A percentile compares a stretch with the other conserved stretches of the same genome.
phyloP scores from a whole-genome alignment of 1,140 invertebrate species.

The Hypothenemus hampei region DNA sequence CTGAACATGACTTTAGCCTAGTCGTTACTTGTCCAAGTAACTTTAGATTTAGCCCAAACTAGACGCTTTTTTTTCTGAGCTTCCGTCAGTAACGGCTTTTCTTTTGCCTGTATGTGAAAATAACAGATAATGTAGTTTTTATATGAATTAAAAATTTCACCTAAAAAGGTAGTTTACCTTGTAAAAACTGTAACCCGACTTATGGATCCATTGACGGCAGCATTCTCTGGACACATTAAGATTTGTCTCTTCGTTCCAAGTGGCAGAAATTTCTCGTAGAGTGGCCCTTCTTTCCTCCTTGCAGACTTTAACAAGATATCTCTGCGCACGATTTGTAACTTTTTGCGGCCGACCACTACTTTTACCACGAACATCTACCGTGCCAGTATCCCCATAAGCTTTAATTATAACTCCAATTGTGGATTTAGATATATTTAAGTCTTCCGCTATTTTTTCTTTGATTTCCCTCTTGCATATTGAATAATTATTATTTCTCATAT shows the following conservation, averaged over 20 bases:
- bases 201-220: conserved; percentile 5
- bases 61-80: conserved; percentile 19
- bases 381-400: not conserved
- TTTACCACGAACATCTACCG: conserved; percentile 1
- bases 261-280: not conserved
- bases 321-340: not conserved
- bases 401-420: conserved; percentile 1
- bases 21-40: conserved; percentile 12
- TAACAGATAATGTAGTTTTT: not conserved
- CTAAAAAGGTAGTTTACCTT: not conserved
- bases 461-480: not conserved
- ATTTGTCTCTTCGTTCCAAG: conserved; percentile 7
- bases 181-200: not conserved
- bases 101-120: conserved; percentile 6
- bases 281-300: conserved; percentile 12
- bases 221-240: conserved; percentile 17
- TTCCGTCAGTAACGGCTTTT: conserved; percentile 23
- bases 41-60: conserved; percentile 17
- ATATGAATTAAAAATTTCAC: not conserved
- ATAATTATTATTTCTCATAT: no score
- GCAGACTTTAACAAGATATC: conserved; percentile 13
- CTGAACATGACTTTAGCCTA: conserved; percentile 33
- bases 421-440: conserved; percentile 1
- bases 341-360: not conserved
- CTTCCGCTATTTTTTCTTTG: not conserved